A percentile compares a stretch with the other conserved stretches of the same genome.
phyloP scores from a whole-genome alignment of 2,797 vertebrate species.

The Eurystomus glaucurus region DNA sequence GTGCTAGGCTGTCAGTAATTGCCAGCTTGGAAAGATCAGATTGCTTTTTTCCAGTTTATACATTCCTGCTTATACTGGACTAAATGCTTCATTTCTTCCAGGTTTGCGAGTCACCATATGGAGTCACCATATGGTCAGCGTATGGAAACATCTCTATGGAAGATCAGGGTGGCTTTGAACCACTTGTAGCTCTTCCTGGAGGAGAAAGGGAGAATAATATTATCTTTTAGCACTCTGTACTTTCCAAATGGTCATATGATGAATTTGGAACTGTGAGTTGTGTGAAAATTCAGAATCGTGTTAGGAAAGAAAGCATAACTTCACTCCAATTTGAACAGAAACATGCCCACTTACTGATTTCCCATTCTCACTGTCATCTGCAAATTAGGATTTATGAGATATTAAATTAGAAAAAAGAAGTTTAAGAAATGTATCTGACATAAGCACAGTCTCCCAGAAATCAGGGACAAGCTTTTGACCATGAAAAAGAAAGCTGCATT shows the following conservation, averaged over 20 bases:
- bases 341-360: background rate
- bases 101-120: background rate
- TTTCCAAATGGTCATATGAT: conserved; percentile 26
- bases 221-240: background rate
- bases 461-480: background rate
- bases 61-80: background rate
- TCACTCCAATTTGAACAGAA: background rate
- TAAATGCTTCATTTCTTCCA: background rate
- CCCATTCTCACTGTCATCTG: background rate
- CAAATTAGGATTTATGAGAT: background rate
- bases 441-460: background rate
- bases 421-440: background rate
- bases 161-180: background rate
- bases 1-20: background rate
- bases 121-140: background rate
- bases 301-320: background rate
- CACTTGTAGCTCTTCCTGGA: background rate
- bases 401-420: background rate
- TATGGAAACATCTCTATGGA: fast-evolving
- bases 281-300: conserved; percentile 35
- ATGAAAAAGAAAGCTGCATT: background rate
- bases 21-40: background rate
- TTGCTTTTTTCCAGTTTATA: background rate
- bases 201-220: background rate
- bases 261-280: conserved; percentile 20